Base-by-base conservation (phyloP, 2,888 invertebrate species). In the Ophion ellenae region DNA sequence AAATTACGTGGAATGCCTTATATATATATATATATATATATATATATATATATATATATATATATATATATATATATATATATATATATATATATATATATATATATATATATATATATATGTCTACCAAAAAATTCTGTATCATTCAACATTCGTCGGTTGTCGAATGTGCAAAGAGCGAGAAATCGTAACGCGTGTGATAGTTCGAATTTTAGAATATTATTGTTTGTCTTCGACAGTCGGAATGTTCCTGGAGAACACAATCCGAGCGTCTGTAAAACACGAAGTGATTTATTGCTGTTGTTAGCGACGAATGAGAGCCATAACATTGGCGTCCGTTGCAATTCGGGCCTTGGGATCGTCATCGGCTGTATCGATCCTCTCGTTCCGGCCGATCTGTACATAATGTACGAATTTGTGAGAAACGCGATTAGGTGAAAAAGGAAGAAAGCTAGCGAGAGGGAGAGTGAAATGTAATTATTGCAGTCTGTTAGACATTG, bases 361-460 rank as follows among this genome's bases (percentile, higher is more conserved):
- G 77, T 83, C 45, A 75, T 66, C 28, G 20, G 20, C 66, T 14
- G 17, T 45, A 70, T 61, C 14, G 24, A 74, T 47, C 78, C 79
- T 76, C 53, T 79, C 69, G 66, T 86, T 53, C 53, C 70, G 77
- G 67, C 73, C 74, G 83, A 63, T 64, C 76, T 87, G 86, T 88
- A 86, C 71, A 86, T 87, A 83, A 75, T 64, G 40, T 75, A 88
- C 80, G 70, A 85, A 78, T 82, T 63, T 84, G 79, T 73, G 77
- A 61, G 59, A 71, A 66, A 32, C 76, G 36, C 67, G 32, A 61
- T 32, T 28, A 53, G 28, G 7, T 3, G 47, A 78, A 70, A 9
- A 73, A 74, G 57, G 28, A 40, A 75, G 80, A 84, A 78, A 86
- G 77, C 66, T 24, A 20, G 28, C 57, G 66, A 69, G 53, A 32